Evolutionary conservation across 2,113 vertebrate species (phyloP), one percentile per base, ranked within the genome.

Genomic region (Sinocyclocheilus anshuiensis): DNA sequence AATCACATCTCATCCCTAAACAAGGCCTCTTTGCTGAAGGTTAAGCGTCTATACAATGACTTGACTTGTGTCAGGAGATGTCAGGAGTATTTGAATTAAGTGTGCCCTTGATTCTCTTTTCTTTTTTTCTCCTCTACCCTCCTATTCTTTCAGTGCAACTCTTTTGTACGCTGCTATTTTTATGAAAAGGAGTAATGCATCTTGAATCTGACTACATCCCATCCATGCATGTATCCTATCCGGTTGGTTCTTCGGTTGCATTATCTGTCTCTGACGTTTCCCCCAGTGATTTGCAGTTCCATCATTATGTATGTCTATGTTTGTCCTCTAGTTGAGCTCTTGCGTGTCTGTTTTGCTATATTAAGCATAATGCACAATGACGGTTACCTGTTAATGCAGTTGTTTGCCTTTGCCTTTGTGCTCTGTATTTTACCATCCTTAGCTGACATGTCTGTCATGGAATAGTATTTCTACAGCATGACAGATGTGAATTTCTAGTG

Each of bases 11-110:
- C 79, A 81, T 55, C 63, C 77, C 65, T 80, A 79, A 85, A 75
- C 80, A 59, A 76, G 69, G 79, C 18, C 45, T 87, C 53, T 78
- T 24, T 11, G 65, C 59, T 89, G 86, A 87, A 90, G 88, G 89
- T 87, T 89, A 83, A 82, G 77, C 81, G 67, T 89, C 77, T 69
- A 53, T 82, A 89, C 74, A 83, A 42, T 48, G 79, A 50, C 65
- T 29, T 69, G 65, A 16, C n/a, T 48, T 18, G 39, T 76, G 74
- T 29, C 69, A 86, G 86, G 90, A 88, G 85, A 29, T 76, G 74
- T 29, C 69, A 86, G 86, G 90, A 88, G 85, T 42, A 67, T 91
- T 89, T 91, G 92, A 91, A 93, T 94, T 93, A 92, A 93, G 91
- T 86, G 76, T 88, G 87, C 85, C 88, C 80, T 79, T 84, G 76